Percentiles rank a stretch among this genome's conserved stretches.
Evolutionary conservation across 2,113 vertebrate genomes (phyloP).

Genomic region (Grammomys dolichurus): DNA sequence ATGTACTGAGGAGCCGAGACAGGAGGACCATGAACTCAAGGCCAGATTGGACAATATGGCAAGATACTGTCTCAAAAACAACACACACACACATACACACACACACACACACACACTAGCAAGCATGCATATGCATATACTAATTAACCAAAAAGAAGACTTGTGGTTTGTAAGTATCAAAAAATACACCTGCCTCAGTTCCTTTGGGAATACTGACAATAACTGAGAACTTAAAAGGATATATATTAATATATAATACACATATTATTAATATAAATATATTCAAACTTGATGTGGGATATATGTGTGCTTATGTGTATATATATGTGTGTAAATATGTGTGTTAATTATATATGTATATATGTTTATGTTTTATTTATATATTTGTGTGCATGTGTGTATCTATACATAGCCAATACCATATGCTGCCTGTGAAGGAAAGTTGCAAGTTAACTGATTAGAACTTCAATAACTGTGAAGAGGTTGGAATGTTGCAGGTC

Average conservation of each 20-base stretch:
- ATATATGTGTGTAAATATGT: neutral
- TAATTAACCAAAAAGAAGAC: neutral
- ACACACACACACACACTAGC: neutral
- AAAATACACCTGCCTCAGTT: neutral
- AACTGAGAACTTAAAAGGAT: constrained; percentile 8
- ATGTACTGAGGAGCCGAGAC: neutral
- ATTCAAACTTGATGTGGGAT: neutral
- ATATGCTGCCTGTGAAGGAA: neutral
- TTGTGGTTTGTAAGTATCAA: constrained; percentile 41
- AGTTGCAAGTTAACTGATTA: neutral
- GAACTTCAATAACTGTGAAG: neutral
- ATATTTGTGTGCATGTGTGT: neutral
- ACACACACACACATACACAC: neutral
- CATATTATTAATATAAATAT: neutral
- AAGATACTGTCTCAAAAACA: neutral
- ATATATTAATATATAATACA: neutral
- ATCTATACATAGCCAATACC: neutral
- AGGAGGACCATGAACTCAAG: neutral
- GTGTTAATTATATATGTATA: neutral
- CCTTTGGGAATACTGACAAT: neutral
- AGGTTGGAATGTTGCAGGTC: neutral
- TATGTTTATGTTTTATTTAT: neutral
- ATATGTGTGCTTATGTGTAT: neutral
- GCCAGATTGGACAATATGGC: neutral
- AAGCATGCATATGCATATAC: neutral